Evolutionary conservation across 2,888 invertebrate genomes (phyloP).

Genomic region (Globia sparganii): DNA sequence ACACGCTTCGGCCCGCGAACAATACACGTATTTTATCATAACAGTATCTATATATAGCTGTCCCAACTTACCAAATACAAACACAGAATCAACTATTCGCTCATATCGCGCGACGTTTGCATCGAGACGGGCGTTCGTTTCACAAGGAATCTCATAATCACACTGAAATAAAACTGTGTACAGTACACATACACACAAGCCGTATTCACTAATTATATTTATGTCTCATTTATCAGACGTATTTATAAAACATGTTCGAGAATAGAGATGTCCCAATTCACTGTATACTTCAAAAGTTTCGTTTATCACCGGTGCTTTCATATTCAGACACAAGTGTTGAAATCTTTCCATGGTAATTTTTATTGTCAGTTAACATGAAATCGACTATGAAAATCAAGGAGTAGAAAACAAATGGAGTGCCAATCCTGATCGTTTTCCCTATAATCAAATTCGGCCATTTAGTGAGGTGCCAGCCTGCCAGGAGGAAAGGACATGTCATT

Average conservation of each 20-base stretch:
- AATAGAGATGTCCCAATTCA: slow-evolving; percentile 47
- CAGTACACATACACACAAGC: slow-evolving; percentile 69
- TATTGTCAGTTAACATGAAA: slow-evolving; percentile 64
- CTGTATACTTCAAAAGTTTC: slow-evolving; percentile 47
- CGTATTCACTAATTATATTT: slow-evolving; percentile 62
- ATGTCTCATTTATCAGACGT: slow-evolving; percentile 59
- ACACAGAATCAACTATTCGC: slow-evolving; percentile 87
- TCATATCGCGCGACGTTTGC: slow-evolving; percentile 72
- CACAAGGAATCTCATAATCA: slow-evolving; percentile 59
- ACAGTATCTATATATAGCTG: slow-evolving; percentile 84
- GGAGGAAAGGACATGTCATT: not conserved
- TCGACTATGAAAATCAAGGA: slow-evolving; percentile 48
- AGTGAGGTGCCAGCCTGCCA: not conserved
- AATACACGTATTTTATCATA: slow-evolving; percentile 74
- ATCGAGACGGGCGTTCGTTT: slow-evolving; percentile 62
- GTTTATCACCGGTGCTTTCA: slow-evolving; percentile 46
- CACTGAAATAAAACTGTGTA: slow-evolving; percentile 66
- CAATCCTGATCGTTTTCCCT: slow-evolving; percentile 1
- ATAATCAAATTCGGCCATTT: slow-evolving; percentile 13
- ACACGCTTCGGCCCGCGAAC: slow-evolving; percentile 79
- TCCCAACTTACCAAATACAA: slow-evolving; percentile 87
- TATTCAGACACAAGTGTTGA: slow-evolving; percentile 38
- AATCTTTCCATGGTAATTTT: slow-evolving; percentile 53
- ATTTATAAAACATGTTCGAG: slow-evolving; percentile 56
- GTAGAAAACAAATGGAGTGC: slow-evolving; percentile 50